Evolutionary conservation across 2,888 invertebrate species (phyloP).

Genomic region (Chalcis sispes): DNA sequence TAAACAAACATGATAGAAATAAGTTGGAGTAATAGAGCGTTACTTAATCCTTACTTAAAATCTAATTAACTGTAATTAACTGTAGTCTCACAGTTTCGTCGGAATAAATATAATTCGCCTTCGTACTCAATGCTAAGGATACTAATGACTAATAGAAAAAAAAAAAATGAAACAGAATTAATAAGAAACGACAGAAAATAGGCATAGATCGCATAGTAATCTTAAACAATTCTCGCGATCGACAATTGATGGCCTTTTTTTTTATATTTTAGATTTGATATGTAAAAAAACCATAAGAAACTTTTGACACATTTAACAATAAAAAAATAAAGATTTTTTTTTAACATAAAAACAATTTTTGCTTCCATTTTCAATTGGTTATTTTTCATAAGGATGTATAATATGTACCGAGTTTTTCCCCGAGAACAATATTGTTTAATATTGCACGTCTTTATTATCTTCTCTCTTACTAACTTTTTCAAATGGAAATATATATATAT

Average conservation of each 20-base stretch:
- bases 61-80: conserved; percentile 51
- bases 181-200: conserved; percentile 19
- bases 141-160: conserved; percentile 48
- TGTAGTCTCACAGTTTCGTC: conserved; percentile 55
- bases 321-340: conserved; percentile 52
- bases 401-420: conserved; percentile 27
- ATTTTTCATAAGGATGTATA: conserved; percentile 16
- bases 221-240: conserved; percentile 17
- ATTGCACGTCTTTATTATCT: conserved; percentile 47
- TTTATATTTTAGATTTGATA: conserved; percentile 18
- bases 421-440: conserved; percentile 47
- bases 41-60: conserved; percentile 47
- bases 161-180: conserved; percentile 28
- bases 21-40: conserved; percentile 27
- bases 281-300: conserved; percentile 43
- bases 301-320: conserved; percentile 42
- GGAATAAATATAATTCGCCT: conserved; percentile 54
- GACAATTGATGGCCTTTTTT: conserved; percentile 11
- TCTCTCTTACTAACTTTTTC: conserved; percentile 37
- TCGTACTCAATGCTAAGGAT: conserved; percentile 26
- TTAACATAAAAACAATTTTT: conserved; percentile 44
- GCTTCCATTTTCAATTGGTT: conserved; percentile 1
- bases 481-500: conserved; percentile 49
- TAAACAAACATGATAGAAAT: conserved; percentile 25
- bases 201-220: conserved; percentile 32